Evolutionary conservation across 1,140 invertebrate genomes (phyloP).

Genomic region (Heliothis virescens): DNA sequence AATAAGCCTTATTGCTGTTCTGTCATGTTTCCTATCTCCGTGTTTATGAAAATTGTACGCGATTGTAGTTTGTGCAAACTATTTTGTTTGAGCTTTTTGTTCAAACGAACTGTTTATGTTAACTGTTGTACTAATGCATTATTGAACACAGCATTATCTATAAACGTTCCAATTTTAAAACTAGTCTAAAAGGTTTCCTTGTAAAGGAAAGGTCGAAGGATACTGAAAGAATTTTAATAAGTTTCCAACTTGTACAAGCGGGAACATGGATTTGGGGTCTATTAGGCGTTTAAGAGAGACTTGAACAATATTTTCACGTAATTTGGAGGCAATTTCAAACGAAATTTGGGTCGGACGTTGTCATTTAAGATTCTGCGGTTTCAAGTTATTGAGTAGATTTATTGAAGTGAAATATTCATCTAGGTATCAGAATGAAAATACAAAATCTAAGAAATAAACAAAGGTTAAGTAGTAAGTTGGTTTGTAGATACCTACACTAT

Average conservation of each 20-base stretch:
- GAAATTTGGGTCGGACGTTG: conserved; percentile 19
- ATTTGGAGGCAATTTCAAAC: conserved; percentile 31
- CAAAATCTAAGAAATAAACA: too few relatives aligned
- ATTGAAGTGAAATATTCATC: background rate
- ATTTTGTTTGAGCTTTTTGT: background rate
- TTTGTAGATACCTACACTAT: too few relatives aligned
- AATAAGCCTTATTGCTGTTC: background rate
- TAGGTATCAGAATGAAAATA: too few relatives aligned
- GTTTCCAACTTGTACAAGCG: conserved; percentile 37
- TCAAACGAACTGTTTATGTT: background rate
- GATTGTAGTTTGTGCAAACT: background rate
- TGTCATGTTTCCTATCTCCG: background rate
- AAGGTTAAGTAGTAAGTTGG: too few relatives aligned
- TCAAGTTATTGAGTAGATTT: conserved; percentile 11
- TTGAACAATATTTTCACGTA: conserved; percentile 37
- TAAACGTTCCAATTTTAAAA: background rate
- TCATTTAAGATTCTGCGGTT: conserved; percentile 26
- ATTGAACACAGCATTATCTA: background rate
- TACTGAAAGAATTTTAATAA: conserved; percentile 37
- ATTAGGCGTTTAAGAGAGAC: conserved; percentile 28
- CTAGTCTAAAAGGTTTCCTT: conserved; percentile 19
- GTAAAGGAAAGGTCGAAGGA: conserved; percentile 7
- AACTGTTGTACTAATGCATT: background rate
- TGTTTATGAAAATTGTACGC: background rate
- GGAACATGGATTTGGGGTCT: conserved; percentile 35